A percentile compares a stretch with the other conserved stretches of the same genome.
Evolutionary conservation across 2,113 vertebrate genomes (phyloP).

Genomic region (Bos indicus): DNA sequence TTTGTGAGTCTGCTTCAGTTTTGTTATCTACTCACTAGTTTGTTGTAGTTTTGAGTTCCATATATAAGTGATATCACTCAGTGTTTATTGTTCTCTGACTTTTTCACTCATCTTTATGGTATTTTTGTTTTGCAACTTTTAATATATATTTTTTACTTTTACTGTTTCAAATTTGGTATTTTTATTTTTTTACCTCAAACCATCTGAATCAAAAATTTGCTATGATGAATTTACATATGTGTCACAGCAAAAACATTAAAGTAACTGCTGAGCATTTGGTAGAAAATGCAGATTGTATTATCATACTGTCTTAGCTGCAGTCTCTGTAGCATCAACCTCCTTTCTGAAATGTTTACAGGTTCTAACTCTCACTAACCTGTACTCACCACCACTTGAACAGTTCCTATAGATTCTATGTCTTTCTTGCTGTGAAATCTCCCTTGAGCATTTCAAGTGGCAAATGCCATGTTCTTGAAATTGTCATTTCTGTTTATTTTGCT

Average conservation of each 20-base stretch:
- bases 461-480: background rate
- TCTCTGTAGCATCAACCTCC: background rate
- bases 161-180: background rate
- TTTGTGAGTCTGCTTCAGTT: background rate
- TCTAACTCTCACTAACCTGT: background rate
- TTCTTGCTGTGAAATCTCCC: background rate
- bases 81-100: background rate
- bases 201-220: background rate
- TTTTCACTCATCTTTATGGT: background rate
- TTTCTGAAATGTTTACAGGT: background rate
- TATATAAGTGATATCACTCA: background rate
- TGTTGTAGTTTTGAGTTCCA: background rate
- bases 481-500: conserved; percentile 24
- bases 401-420: background rate
- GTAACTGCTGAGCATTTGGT: background rate
- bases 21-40: background rate
- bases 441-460: background rate
- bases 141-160: background rate
- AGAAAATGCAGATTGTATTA: background rate
- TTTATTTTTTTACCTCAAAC: background rate
- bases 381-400: too few species aligned
- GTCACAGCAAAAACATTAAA: background rate
- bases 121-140: background rate
- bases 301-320: background rate
- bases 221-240: background rate